Evolutionary conservation across 2,113 vertebrate genomes (phyloP).

Genomic region (Phrynosoma platyrhinos): DNA sequence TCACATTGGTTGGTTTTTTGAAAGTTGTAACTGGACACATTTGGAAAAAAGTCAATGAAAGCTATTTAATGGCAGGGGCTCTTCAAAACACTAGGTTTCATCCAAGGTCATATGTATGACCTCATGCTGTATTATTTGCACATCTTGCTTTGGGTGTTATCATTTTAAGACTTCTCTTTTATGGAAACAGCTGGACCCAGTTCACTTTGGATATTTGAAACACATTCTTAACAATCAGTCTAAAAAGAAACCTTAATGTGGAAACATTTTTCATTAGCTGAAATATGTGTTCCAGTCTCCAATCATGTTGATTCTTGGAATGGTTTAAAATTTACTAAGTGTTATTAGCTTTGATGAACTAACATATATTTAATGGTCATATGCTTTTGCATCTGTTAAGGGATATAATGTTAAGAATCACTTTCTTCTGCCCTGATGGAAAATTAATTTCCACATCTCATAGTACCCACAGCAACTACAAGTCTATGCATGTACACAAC

Average conservation of each 20-base stretch:
- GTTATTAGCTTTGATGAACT: slow-evolving; percentile 12
- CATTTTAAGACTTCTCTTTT: slow-evolving; percentile 23
- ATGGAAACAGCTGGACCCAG: background rate
- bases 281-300: slow-evolving; percentile 34
- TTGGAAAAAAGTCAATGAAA: slow-evolving; percentile 10
- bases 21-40: slow-evolving; percentile 7
- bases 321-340: slow-evolving; percentile 6
- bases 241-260: slow-evolving; percentile 19
- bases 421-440: background rate
- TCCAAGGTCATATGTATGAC: slow-evolving; percentile 46
- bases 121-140: slow-evolving; percentile 30
- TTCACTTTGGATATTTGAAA: slow-evolving; percentile 23
- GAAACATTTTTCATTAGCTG: slow-evolving; percentile 6
- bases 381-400: background rate
- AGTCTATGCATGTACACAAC: slow-evolving; percentile 17
- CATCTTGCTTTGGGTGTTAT: slow-evolving; percentile 38
- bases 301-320: background rate
- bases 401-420: background rate
- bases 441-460: slow-evolving; percentile 8
- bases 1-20: slow-evolving; percentile 2
- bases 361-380: slow-evolving; percentile 8
- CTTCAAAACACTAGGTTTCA: slow-evolving; percentile 54
- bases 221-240: slow-evolving; percentile 14
- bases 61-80: slow-evolving; percentile 29
- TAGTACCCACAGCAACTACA: background rate